phyloP scores from a whole-genome alignment of 2,113 vertebrate species.

The Orcinus orca region DNA sequence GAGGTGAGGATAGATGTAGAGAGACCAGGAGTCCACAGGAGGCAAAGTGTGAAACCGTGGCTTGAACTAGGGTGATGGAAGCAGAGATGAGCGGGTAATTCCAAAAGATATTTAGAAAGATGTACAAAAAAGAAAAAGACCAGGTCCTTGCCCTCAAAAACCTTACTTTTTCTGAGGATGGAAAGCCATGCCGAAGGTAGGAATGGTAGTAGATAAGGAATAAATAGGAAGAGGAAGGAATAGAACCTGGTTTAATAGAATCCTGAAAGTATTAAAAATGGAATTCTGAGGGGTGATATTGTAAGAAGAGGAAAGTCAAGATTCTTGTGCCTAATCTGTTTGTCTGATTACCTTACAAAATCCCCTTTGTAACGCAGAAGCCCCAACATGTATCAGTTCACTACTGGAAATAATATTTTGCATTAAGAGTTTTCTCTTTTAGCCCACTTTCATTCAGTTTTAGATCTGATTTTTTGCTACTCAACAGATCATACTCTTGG shows the following conservation, averaged over 20 bases:
- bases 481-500: constrained; percentile 75
- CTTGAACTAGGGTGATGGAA: not conserved
- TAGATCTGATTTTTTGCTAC: constrained; percentile 59
- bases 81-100: not conserved
- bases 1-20: not conserved
- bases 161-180: not conserved
- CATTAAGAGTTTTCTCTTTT: constrained; percentile 38
- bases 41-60: not conserved
- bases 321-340: rapidly evolving
- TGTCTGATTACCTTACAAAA: not conserved
- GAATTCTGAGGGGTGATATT: not conserved
- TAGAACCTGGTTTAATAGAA: not conserved
- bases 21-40: not conserved
- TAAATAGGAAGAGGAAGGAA: not conserved
- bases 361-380: not conserved
- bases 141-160: not conserved
- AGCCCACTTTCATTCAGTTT: constrained; percentile 66
- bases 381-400: not conserved
- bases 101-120: not conserved
- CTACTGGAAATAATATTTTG: constrained; percentile 21
- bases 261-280: not conserved
- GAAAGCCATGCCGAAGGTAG: not conserved
- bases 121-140: not conserved
- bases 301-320: not conserved
- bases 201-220: not conserved